Evolutionary conservation across 2,888 invertebrate species (phyloP), one percentile per base, ranked within the genome.

Genomic region (Andrena trimmerana): DNA sequence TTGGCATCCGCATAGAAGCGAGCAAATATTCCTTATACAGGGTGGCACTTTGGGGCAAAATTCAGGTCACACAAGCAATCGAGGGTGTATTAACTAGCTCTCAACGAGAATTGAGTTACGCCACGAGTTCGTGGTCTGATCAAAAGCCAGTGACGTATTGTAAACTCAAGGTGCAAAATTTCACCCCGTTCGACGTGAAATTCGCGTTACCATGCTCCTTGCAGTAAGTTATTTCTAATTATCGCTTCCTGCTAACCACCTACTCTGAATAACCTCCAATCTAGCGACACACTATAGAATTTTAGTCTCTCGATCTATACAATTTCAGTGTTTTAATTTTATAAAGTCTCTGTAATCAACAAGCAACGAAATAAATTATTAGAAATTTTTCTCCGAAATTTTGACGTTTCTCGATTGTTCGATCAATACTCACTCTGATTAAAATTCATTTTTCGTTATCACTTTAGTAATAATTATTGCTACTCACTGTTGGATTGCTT

Each of bases 91-190:
- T 84, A 88, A 88, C 83, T 77, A 80, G 86, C 83, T 86, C 86
- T 83, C 75, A 70, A 77, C 83, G 87, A 87, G 88, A 88, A 87
- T 87, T 77, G 88, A 88, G 83, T 88, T 88, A 88, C 74, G 72
- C 75, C 72, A 42, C 63, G 78, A 82, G 87, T 84, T 82, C 67
- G 79, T 66, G 82, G 79, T 71, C 42, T 71, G 85, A 75, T 87
- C 87, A 88, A 87, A 87, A 85, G 74, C 68, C 71, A 72, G 74
- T 72, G 73, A 78, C 69, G 70, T 80, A 81, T 87, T 87, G 85
- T 78, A 81, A 85, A 78, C 77, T 65, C 48, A 69, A 73, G 79
- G 83, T 75, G 83, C 72, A 88, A 87, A 87, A 83, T 83, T 77
- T 78, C 81, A 33, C 59, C 54, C 60, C 54, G 57, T 48, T 57